These are phyloP conservation scores for Polyommatus icarus DNA, from an alignment of 2,888 invertebrate genomes.

Conservation along the genomic window DNA sequence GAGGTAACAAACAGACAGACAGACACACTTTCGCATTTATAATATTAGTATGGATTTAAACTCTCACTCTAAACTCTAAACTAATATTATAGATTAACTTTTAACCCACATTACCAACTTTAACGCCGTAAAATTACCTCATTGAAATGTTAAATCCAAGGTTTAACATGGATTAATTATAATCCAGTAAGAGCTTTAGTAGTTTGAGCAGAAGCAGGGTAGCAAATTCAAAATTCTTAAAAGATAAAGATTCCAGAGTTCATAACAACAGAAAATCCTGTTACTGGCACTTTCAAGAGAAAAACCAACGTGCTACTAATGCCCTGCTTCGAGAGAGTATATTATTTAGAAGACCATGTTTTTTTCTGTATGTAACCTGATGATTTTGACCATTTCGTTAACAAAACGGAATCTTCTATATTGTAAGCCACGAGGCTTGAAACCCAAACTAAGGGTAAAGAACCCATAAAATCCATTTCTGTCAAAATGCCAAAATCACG, in stretches of 20 bases:
- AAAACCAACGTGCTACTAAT: no score
- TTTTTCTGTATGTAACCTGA: not conserved
- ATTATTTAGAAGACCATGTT: not conserved
- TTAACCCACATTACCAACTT: not conserved
- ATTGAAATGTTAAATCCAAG: not conserved
- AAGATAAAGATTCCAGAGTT: no score
- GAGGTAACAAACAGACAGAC: no score
- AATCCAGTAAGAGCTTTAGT: not conserved
- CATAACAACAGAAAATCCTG: no score
- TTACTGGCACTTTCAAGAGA: no score
- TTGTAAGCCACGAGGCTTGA: no score
- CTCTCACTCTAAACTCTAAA: not conserved
- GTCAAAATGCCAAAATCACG: conserved; percentile 1
- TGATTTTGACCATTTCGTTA: no score
- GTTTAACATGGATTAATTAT: not conserved
- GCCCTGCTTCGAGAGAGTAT: no score
- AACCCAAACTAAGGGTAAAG: not conserved
- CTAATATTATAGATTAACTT: not conserved
- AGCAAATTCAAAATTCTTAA: no score
- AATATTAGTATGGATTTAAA: no score
- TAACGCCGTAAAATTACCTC: not conserved
- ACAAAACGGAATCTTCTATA: no score
- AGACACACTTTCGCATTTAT: no score
- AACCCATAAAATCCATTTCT: not conserved
- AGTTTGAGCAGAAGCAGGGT: not conserved